phyloP scores from a whole-genome alignment of 2,888 invertebrate species.

The Sepioteuthis lessoniana region DNA sequence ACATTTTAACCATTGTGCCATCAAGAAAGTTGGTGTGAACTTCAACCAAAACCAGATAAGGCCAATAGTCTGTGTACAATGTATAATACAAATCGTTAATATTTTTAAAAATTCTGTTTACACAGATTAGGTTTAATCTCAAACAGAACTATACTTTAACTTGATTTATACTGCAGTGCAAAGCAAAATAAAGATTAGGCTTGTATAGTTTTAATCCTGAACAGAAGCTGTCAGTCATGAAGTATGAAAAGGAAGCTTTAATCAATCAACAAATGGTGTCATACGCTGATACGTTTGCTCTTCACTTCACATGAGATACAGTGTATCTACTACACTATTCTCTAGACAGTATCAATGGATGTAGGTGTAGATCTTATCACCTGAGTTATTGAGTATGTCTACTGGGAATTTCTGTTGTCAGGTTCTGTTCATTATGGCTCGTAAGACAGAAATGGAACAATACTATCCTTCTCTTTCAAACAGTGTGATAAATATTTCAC shows the following conservation, averaged over 20 bases:
- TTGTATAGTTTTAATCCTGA: neutral
- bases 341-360: neutral
- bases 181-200: neutral
- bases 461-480: neutral
- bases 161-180: neutral
- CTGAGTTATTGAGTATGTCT: neutral
- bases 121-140: too few relatives aligned
- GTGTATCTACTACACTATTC: neutral
- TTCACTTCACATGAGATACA: neutral
- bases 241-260: neutral
- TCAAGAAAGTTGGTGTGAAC: too few relatives aligned
- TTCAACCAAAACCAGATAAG: too few relatives aligned
- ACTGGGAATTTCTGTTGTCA: neutral
- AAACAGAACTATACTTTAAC: neutral
- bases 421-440: neutral
- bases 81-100: too few relatives aligned
- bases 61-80: too few relatives aligned
- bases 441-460: neutral
- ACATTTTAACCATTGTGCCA: too few relatives aligned
- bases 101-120: too few relatives aligned
- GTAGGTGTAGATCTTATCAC: neutral
- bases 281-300: neutral
- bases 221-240: neutral
- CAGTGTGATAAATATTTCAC: too few relatives aligned
- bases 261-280: neutral